Percentiles rank a stretch among this genome's conserved stretches.
Conservation (phyloP, 2,797 vertebrate species). For the Enteromius afrohamiltoni region DNA sequence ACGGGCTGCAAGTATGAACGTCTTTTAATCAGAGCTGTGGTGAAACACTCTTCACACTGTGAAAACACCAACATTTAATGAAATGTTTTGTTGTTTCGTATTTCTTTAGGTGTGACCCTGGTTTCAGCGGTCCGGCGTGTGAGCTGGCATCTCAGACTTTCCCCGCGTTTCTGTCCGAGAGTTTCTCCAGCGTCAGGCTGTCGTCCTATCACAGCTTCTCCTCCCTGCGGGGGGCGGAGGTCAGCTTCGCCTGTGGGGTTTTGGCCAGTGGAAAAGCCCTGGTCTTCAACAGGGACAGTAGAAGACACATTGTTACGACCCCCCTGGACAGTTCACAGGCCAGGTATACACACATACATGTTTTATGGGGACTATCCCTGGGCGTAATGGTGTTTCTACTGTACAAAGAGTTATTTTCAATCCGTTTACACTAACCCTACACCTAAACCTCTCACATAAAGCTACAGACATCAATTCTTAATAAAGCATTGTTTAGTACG, state of each 20-base stretch:
- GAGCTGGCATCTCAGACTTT: slow-evolving; percentile 95
- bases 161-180: slow-evolving; percentile 94
- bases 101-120: slow-evolving; percentile 88
- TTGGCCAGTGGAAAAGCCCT: slow-evolving; percentile 96
- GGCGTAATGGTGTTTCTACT: neutral
- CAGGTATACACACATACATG: slow-evolving; percentile 76
- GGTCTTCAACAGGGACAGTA: slow-evolving; percentile 95
- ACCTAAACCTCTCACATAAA: neutral
- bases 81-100: neutral
- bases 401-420: neutral
- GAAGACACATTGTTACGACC: slow-evolving; percentile 91
- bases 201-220: slow-evolving; percentile 98
- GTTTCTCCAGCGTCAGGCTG: slow-evolving; percentile 90
- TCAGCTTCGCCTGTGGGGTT: slow-evolving; percentile 96
- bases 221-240: slow-evolving; percentile 93
- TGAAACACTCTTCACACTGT: neutral
- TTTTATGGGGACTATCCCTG: neutral
- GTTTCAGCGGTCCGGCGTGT: slow-evolving; percentile 95
- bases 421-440: neutral
- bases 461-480: neutral
- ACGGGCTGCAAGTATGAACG: slow-evolving; percentile 94
- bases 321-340: slow-evolving; percentile 97
- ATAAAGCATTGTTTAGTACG: neutral
- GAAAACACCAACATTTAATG: neutral
- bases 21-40: neutral